Conservation (phyloP, 2,797 vertebrate genomes). For the Ctenopoma kingsleyae region DNA sequence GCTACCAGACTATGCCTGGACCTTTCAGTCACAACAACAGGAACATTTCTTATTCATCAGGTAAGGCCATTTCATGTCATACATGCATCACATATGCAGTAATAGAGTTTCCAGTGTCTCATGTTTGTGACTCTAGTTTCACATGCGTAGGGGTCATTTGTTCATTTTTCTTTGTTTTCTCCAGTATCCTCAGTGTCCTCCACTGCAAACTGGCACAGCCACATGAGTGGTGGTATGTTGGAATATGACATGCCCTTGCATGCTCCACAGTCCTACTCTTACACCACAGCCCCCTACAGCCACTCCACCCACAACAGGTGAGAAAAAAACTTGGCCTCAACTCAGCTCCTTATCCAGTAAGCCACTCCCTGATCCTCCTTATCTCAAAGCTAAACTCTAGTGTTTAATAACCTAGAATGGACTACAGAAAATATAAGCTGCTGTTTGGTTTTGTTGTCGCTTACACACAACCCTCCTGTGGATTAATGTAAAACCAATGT, state of each 20-base stretch:
- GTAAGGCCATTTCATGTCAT: constrained; percentile 67
- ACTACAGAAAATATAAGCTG: constrained; percentile 45
- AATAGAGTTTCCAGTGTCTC: background rate
- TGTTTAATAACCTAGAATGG: constrained; percentile 64
- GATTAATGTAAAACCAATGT: constrained; percentile 32
- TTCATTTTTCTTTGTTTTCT: constrained; percentile 22
- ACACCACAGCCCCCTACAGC: constrained; percentile 84
- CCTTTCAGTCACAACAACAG: constrained; percentile 87
- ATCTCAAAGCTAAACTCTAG: constrained; percentile 60
- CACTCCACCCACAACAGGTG: constrained; percentile 91
- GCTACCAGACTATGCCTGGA: constrained; percentile 86
- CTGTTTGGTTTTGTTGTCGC: constrained; percentile 35
- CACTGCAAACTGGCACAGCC: constrained; percentile 88
- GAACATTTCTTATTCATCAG: constrained; percentile 88
- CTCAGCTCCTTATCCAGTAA: constrained; percentile 71
- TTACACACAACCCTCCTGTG: constrained; percentile 6
- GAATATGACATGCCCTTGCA: constrained; percentile 85
- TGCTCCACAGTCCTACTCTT: constrained; percentile 87
- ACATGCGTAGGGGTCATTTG: background rate
- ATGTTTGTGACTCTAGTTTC: background rate
- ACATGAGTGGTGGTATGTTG: constrained; percentile 79
- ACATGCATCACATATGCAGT: background rate
- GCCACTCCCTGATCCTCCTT: constrained; percentile 71
- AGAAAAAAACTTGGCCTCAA: constrained; percentile 68
- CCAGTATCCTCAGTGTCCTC: constrained; percentile 87